Base-by-base conservation (phyloP, 2,113 vertebrate genomes). In the Aphelocoma coerulescens region DNA sequence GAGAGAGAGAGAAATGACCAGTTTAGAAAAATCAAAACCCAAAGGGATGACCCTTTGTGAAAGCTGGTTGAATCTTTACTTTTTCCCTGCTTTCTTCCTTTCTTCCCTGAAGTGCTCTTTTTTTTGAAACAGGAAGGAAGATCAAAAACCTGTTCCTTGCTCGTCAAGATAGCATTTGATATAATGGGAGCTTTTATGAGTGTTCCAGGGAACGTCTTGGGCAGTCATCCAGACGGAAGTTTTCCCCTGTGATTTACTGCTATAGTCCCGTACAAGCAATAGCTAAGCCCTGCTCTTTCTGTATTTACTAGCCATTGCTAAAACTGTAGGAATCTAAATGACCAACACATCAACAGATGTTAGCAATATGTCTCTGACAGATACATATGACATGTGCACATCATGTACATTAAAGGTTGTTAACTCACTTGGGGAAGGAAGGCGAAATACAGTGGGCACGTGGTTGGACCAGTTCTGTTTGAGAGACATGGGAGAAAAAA, bases 21-120 rank as follows among this genome's bases (percentile, higher is more conserved):
- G 13, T 33, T 49, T 82, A 51, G 21, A 54, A 87, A 88, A 88
- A 62, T 14, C 16, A 16, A 82, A 75, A 73, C 57, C 44, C 58
- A 48, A 43, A 92, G 2, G 13, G 41, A 54, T 75, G 7, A 4
- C 3, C 2, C 32, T 88, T 76, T 15, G 8, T 87, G 37, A 89
- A 89, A 61, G 27, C 52, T 85, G 11, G 12, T 43, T 85, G 28
- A 76, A 61, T 88, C 69, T 91, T 81, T 69, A 54, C 62, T 66
- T 63, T 94, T 95, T 16, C 41, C 16, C 35, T 83, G n/a, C 58
- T 94, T 95, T 67, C 84, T 96, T 95, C 71, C 58, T 94, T 95
- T 67, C 84, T 96, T 95, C 71, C 81, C 27, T 68, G 32, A 30
- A 95, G 51, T 41, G 28, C 15, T 88, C 9, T 69, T 33, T 91